Base-by-base conservation (phyloP, 2,797 vertebrate genomes). In the Aselliscus stoliczkanus region DNA sequence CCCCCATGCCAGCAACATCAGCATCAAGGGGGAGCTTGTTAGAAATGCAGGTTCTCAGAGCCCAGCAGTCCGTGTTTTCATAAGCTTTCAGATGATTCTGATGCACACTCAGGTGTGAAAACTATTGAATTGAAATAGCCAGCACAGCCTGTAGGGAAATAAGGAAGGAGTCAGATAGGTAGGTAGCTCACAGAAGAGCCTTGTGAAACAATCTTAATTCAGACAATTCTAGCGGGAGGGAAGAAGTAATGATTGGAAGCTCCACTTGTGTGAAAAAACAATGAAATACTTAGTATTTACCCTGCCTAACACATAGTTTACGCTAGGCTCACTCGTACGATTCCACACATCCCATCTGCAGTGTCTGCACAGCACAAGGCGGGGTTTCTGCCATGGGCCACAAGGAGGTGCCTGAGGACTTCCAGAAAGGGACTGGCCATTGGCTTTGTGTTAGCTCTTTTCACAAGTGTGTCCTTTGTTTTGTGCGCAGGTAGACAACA, bases 401-500 rank as follows among this genome's bases (percentile, higher is more conserved):
- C 17, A 0, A 31, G 62, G 79, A n/a, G 23, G 39, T 1, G 1
- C 25, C 60, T 25, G 14, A 17, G 21, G n/a, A 17, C 70, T 23
- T 83, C n/a, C n/a, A 7, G 69, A 60, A 67, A 65, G n/a, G 27
- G 25, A 31, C 65, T 12, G 14, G 80, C 50, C 7, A 4, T 4
- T 23, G 29, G 60, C 62, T 23, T 17, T 10, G 17, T 58, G 31
- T 76, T 21, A 42, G 42, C 13, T 18, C 23, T 37, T 2, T 4
- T 94, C 56, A 72, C 21, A 4, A 15, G 56, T 8, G 0, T 29
- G 18, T 31, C 90, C 87, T 95, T 58, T 50, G 8, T 97, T 58
- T 95, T 65, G 8, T 91, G 7, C 29, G 29, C 94, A 99, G 99
- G 98, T 99, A 93, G 99, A 99, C 98, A 99, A 98, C 98, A 99